These are phyloP conservation scores for Abramis brama DNA, from an alignment of 2,113 vertebrate genomes.

Conservation along the genomic window DNA sequence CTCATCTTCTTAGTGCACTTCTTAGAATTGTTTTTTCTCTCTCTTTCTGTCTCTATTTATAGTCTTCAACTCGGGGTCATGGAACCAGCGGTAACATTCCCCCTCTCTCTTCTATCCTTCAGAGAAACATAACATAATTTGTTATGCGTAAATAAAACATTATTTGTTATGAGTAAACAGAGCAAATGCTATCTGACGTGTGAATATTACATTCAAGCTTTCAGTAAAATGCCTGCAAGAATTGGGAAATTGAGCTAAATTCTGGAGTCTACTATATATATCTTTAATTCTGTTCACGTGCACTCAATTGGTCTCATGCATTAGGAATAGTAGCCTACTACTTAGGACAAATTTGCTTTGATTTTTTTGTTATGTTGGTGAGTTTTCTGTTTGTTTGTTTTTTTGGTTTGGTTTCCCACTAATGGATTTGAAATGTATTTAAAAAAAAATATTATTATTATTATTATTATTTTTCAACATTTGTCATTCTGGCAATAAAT, in stretches of 20 bases:
- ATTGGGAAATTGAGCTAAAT: neutral
- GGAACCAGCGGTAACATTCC: neutral
- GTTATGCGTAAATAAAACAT: conserved; percentile 22
- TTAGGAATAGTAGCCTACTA: neutral
- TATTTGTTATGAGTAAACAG: conserved; percentile 45
- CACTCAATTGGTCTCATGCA: neutral
- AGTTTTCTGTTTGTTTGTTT: too few relatives aligned
- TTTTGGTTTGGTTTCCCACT: neutral
- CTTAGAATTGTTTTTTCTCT: neutral
- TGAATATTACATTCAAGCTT: conserved; percentile 42
- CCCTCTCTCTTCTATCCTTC: neutral
- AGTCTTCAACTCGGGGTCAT: conserved; percentile 7
- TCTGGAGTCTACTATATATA: neutral
- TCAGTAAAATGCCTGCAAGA: conserved; percentile 20
- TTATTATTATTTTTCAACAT: too few relatives aligned
- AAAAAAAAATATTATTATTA: too few relatives aligned
- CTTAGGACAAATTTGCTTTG: neutral
- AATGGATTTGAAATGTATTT: neutral
- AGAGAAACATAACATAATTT: conserved; percentile 14
- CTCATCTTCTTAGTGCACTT: neutral
- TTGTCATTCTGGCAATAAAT: neutral
- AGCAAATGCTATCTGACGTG: conserved; percentile 34
- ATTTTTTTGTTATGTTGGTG: too few relatives aligned
- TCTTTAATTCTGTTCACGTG: neutral
- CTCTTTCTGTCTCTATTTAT: conserved; percentile 3